A percentile compares a stretch with the other conserved stretches of the same genome.
Evolutionary conservation across 1,140 invertebrate genomes (phyloP).

Genomic region (Conus betulinus): DNA sequence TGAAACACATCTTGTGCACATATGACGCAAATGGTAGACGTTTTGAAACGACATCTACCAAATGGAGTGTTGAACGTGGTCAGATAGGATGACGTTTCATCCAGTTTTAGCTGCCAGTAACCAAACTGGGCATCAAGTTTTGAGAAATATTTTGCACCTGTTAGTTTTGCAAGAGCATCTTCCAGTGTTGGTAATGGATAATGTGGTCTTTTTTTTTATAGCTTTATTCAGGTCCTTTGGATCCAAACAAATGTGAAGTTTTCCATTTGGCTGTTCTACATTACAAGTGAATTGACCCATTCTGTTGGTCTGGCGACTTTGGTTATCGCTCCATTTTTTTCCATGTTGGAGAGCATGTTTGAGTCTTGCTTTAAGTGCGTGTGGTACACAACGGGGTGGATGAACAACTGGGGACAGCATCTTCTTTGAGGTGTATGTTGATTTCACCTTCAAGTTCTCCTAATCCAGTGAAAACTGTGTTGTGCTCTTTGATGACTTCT

Average conservation of each 20-base stretch:
- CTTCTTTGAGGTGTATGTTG: not conserved
- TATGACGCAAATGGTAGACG: slow-evolving; percentile 71
- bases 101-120: slow-evolving; percentile 71
- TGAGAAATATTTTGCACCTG: slow-evolving; percentile 42
- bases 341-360: not conserved
- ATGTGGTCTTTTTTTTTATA: slow-evolving; percentile 5
- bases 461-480: no score
- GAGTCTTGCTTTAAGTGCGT: not conserved
- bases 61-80: slow-evolving; percentile 67
- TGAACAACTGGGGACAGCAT: not conserved
- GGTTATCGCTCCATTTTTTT: not conserved
- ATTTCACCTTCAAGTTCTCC: not conserved
- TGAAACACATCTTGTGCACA: slow-evolving; percentile 61
- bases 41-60: slow-evolving; percentile 58
- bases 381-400: not conserved
- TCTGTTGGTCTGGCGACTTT: slow-evolving; percentile 5
- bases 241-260: slow-evolving; percentile 13
- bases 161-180: not conserved
- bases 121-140: slow-evolving; percentile 52
- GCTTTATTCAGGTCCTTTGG: not conserved
- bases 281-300: slow-evolving; percentile 1
- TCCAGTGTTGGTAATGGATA: not conserved
- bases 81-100: slow-evolving; percentile 58
- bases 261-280: not conserved
- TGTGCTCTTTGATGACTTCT: no score